These are phyloP conservation scores for Leucosticte australis DNA, from an alignment of 2,113 vertebrate genomes.

Conservation along the genomic window DNA sequence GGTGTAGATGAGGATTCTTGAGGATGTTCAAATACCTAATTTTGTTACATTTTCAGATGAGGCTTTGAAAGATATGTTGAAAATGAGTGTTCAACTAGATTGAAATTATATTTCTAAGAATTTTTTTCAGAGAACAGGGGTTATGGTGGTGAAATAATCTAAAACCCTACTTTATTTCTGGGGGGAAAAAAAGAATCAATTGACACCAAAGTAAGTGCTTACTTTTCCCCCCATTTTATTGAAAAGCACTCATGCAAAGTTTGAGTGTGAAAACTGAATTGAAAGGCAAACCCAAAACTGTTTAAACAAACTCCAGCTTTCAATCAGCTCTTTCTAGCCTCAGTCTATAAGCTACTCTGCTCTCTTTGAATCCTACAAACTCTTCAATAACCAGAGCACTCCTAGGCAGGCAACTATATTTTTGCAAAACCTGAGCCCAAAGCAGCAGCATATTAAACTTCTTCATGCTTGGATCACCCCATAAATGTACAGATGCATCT, in stretches of 20 bases:
- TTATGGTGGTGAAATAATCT: background rate
- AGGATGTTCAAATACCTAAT: background rate
- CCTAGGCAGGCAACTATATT: background rate
- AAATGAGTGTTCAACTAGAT: background rate
- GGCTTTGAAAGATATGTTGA: background rate
- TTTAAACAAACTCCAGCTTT: background rate
- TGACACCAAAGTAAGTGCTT: background rate
- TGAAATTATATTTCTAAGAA: background rate
- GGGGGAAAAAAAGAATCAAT: fast-evolving
- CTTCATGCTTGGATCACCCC: background rate
- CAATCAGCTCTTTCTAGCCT: background rate
- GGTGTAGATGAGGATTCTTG: background rate
- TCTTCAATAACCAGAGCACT: background rate
- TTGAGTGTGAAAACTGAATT: background rate
- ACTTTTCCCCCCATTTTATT: background rate
- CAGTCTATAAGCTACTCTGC: background rate
- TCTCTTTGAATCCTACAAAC: background rate
- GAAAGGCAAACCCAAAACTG: background rate
- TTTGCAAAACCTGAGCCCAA: background rate
- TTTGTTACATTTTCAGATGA: background rate
- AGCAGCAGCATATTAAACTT: background rate
- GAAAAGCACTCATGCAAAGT: background rate
- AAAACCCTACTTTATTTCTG: background rate
- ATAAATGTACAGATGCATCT: background rate
- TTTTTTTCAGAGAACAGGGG: fast-evolving